Evolutionary conservation across 2,888 invertebrate species (phyloP).

Genomic region (Caenorhabditis drosophilae): DNA sequence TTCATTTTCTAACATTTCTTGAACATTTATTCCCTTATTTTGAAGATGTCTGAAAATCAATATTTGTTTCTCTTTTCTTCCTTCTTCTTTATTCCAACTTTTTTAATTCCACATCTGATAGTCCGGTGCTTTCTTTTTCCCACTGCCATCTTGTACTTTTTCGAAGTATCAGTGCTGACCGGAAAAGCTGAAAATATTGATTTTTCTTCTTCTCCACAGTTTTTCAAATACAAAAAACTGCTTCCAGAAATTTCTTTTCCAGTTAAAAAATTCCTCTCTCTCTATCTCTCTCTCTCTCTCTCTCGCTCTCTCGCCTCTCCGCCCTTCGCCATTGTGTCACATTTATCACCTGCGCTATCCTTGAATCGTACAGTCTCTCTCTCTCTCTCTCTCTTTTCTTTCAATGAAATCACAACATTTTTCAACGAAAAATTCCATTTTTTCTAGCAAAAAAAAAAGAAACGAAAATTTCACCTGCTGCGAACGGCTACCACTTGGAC

Average conservation of each 20-base stretch:
- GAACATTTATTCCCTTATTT: slow-evolving; percentile 36
- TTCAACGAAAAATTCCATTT: background rate
- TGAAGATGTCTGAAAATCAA: slow-evolving; percentile 25
- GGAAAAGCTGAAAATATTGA: slow-evolving; percentile 32
- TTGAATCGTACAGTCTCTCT: no score
- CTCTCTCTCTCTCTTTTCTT: no score
- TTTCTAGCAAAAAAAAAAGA: background rate
- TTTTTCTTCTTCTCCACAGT: background rate
- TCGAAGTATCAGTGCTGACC: slow-evolving; percentile 40
- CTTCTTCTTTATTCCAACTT: slow-evolving; percentile 12
- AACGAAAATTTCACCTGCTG: slow-evolving; percentile 12
- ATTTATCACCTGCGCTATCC: no score
- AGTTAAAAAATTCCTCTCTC: no score
- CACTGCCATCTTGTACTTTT: slow-evolving; percentile 50
- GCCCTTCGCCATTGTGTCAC: no score
- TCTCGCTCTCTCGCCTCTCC: no score
- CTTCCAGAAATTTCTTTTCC: no score
- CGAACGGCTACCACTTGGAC: slow-evolving; percentile 15
- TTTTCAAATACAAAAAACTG: background rate
- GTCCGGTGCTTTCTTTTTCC: slow-evolving; percentile 42
- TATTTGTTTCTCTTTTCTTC: background rate
- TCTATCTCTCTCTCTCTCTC: no score
- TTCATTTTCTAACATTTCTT: slow-evolving; percentile 38
- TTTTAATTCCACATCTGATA: slow-evolving; percentile 30
- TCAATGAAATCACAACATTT: no score